phyloP scores from a whole-genome alignment of 2,113 vertebrate genomes.

The Syrrhaptes paradoxus region DNA sequence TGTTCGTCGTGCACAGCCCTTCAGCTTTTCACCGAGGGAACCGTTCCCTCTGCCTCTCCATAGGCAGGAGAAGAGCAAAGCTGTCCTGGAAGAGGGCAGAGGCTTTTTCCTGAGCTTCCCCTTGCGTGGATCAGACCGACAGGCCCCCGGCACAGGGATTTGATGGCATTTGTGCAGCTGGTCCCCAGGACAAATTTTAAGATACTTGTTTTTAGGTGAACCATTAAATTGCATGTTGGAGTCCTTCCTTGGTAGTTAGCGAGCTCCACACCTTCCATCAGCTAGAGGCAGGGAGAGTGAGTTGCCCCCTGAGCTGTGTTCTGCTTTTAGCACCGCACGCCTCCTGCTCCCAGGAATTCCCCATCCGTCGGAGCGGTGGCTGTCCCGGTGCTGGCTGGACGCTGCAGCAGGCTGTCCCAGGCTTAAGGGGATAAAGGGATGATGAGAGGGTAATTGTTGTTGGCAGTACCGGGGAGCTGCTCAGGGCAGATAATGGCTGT shows the following conservation, averaged over 20 bases:
- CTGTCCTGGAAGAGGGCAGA: neutral
- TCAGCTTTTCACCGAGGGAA: neutral
- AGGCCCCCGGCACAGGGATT: accelerated
- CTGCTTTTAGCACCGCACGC: neutral
- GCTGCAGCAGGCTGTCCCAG: neutral
- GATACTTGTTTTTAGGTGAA: neutral
- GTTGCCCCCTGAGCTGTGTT: neutral
- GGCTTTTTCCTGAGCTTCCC: neutral
- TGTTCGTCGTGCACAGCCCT: neutral
- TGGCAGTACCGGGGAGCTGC: neutral
- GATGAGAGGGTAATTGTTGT: neutral
- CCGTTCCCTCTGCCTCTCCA: neutral
- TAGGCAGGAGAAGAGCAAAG: neutral
- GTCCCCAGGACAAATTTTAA: neutral
- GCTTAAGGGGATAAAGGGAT: neutral
- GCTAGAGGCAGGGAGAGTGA: neutral
- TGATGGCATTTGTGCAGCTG: neutral
- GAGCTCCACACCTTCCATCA: neutral
- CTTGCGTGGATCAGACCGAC: neutral
- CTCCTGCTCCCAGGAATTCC: neutral
- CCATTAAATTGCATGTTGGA: accelerated
- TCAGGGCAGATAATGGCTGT: neutral
- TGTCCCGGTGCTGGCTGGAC: neutral
- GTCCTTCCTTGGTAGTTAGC: neutral
- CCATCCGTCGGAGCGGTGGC: accelerated